Evolutionary conservation across 2,888 invertebrate species (phyloP), one percentile per base, ranked within the genome.

Genomic region (Pocota personata): DNA sequence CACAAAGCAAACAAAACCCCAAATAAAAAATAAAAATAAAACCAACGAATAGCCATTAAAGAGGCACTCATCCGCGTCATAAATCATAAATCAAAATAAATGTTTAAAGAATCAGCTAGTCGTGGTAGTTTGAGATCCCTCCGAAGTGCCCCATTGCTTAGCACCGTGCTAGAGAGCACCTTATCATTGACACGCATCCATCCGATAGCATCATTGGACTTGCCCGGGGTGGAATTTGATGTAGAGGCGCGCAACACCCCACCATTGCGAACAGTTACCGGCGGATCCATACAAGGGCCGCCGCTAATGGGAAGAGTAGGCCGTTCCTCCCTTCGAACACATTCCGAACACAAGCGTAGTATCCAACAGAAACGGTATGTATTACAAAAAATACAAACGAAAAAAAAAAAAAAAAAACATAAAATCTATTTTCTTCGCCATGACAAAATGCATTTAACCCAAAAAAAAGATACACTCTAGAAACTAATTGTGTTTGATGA

Each of bases 61-160:
- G 84, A 73, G 84, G 66, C 48, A 50, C 58, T 57, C 76, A 24
- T 58, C 58, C 58, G 58, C 30, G 16, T 32, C 66, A 77, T 46
- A 78, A 72, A 87, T 72, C 76, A 73, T 82, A 82, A 78, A 86
- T 73, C 75, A 72, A 71, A 71, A 89, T 91, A 92, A 92, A 92
- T 92, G 93, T 92, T 91, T 91, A 92, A 92, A 88, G 90, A 91
- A 88, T 90, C 92, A 87, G 91, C 90, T 88, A 90, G 92, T 89
- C 92, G 92, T 89, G 91, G 92, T 91, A 93, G 92, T 90, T 90
- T 93, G 89, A 92, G 92, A 91, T 92, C 92, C 89, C 92, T 92
- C 88, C 91, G 92, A 89, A 92, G 93, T 89, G 93, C 93, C 79
- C 93, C 93, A 82, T 88, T 92, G 89, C 91, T 93, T 80, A 92